A percentile compares a stretch with the other conserved stretches of the same genome.
Conservation (phyloP, 2,797 vertebrate species). For the Ambastaia sidthimunki region DNA sequence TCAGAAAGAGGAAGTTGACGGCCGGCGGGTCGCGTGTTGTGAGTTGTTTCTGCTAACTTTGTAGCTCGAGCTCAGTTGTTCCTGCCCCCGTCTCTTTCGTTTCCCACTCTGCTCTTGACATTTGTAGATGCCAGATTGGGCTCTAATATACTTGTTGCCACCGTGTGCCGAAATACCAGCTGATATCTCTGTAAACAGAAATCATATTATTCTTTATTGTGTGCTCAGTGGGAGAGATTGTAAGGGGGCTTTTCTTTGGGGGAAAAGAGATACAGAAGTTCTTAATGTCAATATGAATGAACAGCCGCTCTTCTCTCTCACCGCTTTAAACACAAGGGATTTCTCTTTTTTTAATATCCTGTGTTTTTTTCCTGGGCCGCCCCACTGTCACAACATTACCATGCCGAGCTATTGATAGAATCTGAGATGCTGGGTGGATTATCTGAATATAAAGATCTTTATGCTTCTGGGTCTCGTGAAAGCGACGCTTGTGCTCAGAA, state of each 20-base stretch:
- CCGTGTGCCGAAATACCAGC: constrained; percentile 85
- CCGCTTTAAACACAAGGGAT: constrained; percentile 64
- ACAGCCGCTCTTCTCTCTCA: constrained; percentile 61
- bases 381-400: constrained; percentile 55
- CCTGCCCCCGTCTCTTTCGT: constrained; percentile 56
- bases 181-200: constrained; percentile 93
- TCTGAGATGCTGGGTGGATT: constrained; percentile 63
- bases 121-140: constrained; percentile 91
- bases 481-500: constrained; percentile 57
- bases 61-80: constrained; percentile 69
- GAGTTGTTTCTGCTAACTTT: constrained; percentile 76
- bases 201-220: constrained; percentile 91
- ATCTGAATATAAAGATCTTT: constrained; percentile 65
- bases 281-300: constrained; percentile 90
- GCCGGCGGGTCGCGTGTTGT: constrained; percentile 80
- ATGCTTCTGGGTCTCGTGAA: constrained; percentile 57
- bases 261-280: constrained; percentile 87
- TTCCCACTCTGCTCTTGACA: constrained; percentile 84
- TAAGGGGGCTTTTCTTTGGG: constrained; percentile 79
- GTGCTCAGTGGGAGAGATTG: constrained; percentile 80
- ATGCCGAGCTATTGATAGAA: constrained; percentile 60
- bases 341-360: constrained; percentile 79
- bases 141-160: constrained; percentile 83
- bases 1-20: constrained; percentile 48
- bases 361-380: constrained; percentile 56